Percentiles rank a stretch among this genome's conserved stretches.
Conservation (phyloP, 2,113 vertebrate genomes). For the Petrocephalus microphthalmus region DNA sequence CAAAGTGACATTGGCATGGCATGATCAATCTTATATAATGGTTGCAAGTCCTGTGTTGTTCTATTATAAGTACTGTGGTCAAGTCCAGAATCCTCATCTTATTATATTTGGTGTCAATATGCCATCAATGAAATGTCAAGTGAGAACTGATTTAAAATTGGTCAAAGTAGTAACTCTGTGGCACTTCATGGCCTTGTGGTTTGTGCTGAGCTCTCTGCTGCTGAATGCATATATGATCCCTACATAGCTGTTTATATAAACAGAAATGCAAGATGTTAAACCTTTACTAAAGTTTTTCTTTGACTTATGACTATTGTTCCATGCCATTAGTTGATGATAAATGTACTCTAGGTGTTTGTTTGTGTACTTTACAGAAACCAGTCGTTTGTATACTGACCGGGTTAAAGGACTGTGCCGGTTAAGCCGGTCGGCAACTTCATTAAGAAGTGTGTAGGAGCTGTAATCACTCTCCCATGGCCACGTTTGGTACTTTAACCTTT, state of each 20-base stretch:
- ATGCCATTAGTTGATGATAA: neutral
- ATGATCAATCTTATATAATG: neutral
- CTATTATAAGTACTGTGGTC: neutral
- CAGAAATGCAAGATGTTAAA: neutral
- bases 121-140: neutral
- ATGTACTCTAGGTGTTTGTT: neutral
- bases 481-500: neutral
- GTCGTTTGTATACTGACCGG: neutral
- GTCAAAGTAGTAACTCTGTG: neutral
- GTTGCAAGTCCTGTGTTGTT: neutral
- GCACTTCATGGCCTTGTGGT: neutral
- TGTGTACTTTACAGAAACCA: neutral
- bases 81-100: neutral
- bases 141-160: neutral
- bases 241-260: neutral
- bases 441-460: neutral
- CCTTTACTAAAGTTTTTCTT: neutral
- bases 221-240: neutral
- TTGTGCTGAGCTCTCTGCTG: neutral
- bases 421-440: neutral
- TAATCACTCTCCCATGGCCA: slow-evolving; percentile 13
- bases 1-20: neutral
- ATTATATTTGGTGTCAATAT: neutral
- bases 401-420: neutral
- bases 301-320: neutral